Evolutionary conservation across 1,140 invertebrate genomes (phyloP).

Genomic region (Agrypnia vestita): DNA sequence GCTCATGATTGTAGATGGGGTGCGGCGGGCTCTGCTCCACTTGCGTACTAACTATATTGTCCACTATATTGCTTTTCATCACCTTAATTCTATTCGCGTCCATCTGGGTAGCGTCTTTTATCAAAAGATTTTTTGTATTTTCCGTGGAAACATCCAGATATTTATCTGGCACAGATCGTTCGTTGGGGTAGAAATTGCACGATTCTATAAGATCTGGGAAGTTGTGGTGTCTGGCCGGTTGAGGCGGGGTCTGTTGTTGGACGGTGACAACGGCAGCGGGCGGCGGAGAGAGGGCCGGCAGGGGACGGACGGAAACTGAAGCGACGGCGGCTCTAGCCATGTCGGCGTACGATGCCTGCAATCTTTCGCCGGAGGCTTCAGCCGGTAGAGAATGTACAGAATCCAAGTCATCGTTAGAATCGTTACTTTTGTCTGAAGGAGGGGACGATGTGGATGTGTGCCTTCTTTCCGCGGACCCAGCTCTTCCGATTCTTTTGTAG

Average conservation of each 20-base stretch:
- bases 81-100: slow-evolving; percentile 43
- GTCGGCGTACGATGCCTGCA: slow-evolving; percentile 83
- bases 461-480: slow-evolving; percentile 60
- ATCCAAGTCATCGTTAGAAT: slow-evolving; percentile 81
- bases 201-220: slow-evolving; percentile 71
- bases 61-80: slow-evolving; percentile 47
- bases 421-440: slow-evolving; percentile 83
- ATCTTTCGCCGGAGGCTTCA: slow-evolving; percentile 67
- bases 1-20: slow-evolving; percentile 53
- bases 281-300: slow-evolving; percentile 23
- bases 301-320: slow-evolving; percentile 30
- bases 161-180: slow-evolving; percentile 57
- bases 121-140: slow-evolving; percentile 55
- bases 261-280: background rate
- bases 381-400: slow-evolving; percentile 83
- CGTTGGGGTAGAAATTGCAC: slow-evolving; percentile 68
- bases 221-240: slow-evolving; percentile 63
- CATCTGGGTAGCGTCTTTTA: slow-evolving; percentile 28
- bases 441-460: slow-evolving; percentile 75
- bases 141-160: slow-evolving; percentile 54
- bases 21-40: slow-evolving; percentile 39
- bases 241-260: background rate
- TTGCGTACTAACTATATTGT: slow-evolving; percentile 39
- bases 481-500: slow-evolving; percentile 51
- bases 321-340: slow-evolving; percentile 77